Evolutionary conservation across 2,113 vertebrate genomes (phyloP).

Genomic region (Loxodonta africana): DNA sequence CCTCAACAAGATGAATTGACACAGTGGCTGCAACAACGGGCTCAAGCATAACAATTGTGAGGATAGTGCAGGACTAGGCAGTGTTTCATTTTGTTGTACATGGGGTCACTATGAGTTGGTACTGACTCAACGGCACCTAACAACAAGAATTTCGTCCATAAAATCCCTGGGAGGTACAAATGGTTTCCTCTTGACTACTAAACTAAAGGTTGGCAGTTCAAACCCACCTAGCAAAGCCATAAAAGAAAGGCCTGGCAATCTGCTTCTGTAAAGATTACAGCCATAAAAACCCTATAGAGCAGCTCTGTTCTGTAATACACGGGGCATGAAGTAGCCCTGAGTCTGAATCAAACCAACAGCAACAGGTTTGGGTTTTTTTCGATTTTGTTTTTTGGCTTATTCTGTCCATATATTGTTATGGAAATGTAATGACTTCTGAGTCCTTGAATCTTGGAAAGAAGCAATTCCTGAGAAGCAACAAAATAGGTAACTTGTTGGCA

Average conservation of each 20-base stretch:
- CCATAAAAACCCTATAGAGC: background rate
- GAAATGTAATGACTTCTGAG: background rate
- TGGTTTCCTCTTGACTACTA: background rate
- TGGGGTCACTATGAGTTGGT: background rate
- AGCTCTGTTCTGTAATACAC: too few relatives aligned
- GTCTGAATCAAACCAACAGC: too few relatives aligned
- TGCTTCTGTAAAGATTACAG: background rate
- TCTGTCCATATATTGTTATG: background rate
- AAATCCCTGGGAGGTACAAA: background rate
- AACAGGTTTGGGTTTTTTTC: background rate
- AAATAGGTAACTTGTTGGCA: background rate
- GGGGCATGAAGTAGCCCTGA: too few relatives aligned
- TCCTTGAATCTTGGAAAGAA: constrained; percentile 62
- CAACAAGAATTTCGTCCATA: background rate
- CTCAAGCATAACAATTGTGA: too few relatives aligned
- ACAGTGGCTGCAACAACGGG: too few relatives aligned
- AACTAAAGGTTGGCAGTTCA: background rate
- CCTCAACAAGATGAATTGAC: too few relatives aligned
- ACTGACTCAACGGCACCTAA: background rate
- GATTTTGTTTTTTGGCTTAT: background rate
- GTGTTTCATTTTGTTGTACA: too few relatives aligned
- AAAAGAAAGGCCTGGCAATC: background rate
- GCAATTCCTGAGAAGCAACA: constrained; percentile 27
- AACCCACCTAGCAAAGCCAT: background rate
- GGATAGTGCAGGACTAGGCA: too few relatives aligned